Evolutionary conservation across 2,113 vertebrate genomes (phyloP), one percentile per base, ranked within the genome.

Genomic region (Vulpes ferrilata): DNA sequence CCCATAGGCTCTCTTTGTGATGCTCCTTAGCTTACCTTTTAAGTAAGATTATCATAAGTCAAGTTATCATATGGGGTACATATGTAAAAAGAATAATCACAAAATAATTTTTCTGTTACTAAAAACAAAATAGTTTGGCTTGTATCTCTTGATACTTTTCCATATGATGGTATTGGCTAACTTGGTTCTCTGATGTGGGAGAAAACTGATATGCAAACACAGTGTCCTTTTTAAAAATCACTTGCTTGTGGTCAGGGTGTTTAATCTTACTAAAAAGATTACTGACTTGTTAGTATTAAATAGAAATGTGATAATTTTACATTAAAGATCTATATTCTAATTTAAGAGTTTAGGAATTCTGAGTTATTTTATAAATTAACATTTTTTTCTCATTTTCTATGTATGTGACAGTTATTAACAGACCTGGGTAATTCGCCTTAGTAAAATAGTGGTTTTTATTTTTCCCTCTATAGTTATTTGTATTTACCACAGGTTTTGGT

Each of bases 201-300:
- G 43, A 48, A 65, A 79, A 84, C 3, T 32, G 51, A 85, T 78
- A 81, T 2, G 3, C 25, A 74, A 71, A 71, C 62, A 38, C 19
- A 25, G 7, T 16, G 0, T 65, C 69, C 19, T 71, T 92, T 80
- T 87, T 25, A 25, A 67, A 90, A 83, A 76, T 51, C 12, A 32
- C 59, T 74, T 71, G 38, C 64, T 79, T 76, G 0, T 80, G 55
- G 57, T 76, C 51, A 69, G 23, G 62, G 22, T 87, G 71, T 92
- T 25, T 89, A 86, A 57, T 86, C 71, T 92, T 87, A 95, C 92
- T 67, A 73, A 82, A 71, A 9, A 87, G 35, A 51, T 88, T 19
- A 69, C 73, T 73, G 76, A 94, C 35, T 88, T 91, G 38, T 86
- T 57, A 95, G 38, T 89, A 65, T 67, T 48, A 95, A 97, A 88